Percentiles rank a stretch among this genome's conserved stretches.
These are phyloP conservation scores for Diorhabda carinulata DNA, from an alignment of 1,140 invertebrate species.

Conservation along the genomic window DNA sequence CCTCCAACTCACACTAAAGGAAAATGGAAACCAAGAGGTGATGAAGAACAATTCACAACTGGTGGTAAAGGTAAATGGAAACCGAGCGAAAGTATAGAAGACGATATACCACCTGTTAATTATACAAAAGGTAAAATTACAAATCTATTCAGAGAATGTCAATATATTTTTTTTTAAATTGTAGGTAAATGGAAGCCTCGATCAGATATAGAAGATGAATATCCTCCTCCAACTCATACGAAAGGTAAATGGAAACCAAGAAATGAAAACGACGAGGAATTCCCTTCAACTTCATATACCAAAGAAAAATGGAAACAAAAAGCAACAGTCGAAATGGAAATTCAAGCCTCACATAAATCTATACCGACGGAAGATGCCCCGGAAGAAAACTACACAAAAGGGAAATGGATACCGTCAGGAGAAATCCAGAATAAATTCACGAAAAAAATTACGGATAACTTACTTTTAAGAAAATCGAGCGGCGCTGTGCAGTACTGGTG, in stretches of 20 bases:
- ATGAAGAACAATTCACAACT: slow-evolving; percentile 32
- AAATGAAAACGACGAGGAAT: slow-evolving; percentile 16
- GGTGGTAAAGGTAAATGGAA: slow-evolving; percentile 57
- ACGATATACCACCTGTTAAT: slow-evolving; percentile 33
- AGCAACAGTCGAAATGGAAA: slow-evolving; percentile 52
- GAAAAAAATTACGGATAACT: slow-evolving; percentile 48
- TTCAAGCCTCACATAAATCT: slow-evolving; percentile 33
- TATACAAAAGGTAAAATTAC: slow-evolving; percentile 34
- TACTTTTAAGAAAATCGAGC: slow-evolving; percentile 41
- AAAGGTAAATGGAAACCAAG: slow-evolving; percentile 44
- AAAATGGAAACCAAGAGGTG: slow-evolving; percentile 24
- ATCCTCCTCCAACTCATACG: slow-evolving; percentile 35
- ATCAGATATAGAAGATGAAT: slow-evolving; percentile 13
- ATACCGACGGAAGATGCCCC: slow-evolving; percentile 30
- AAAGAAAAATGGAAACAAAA: slow-evolving; percentile 65
- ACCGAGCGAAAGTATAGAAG: slow-evolving; percentile 26
- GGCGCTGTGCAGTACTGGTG: slow-evolving; percentile 69
- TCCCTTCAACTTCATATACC: slow-evolving; percentile 61
- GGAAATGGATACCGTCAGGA: slow-evolving; percentile 40
- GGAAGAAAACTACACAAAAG: slow-evolving; percentile 53
- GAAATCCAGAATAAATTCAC: slow-evolving; percentile 49
- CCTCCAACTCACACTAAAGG: slow-evolving; percentile 26
- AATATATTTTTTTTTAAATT: slow-evolving; percentile 21
- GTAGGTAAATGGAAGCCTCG: slow-evolving; percentile 47
- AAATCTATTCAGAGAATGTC: slow-evolving; percentile 13